A percentile compares a stretch with the other conserved stretches of the same genome.
Conservation (phyloP, 2,113 vertebrate genomes). For the Bos javanicus region DNA sequence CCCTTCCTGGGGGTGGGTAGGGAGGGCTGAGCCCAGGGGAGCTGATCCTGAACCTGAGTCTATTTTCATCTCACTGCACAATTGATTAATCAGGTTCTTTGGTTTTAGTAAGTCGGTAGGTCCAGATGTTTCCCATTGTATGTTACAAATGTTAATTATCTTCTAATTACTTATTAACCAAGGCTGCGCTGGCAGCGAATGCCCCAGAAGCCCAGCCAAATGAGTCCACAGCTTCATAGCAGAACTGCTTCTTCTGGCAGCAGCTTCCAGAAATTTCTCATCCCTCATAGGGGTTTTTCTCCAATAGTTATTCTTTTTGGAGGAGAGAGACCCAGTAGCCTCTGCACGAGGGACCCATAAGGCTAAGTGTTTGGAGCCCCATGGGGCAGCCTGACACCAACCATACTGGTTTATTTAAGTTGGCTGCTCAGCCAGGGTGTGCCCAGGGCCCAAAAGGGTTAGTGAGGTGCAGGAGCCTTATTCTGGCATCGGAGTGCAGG, state of each 20-base stretch:
- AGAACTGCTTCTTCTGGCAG: background rate
- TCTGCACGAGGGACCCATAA: rapidly evolving
- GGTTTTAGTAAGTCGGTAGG: constrained; percentile 47
- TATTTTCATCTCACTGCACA: background rate
- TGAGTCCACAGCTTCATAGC: constrained; percentile 27
- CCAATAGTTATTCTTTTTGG: background rate
- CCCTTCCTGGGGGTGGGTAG: rapidly evolving
- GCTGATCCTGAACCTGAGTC: rapidly evolving
- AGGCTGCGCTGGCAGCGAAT: constrained; percentile 33
- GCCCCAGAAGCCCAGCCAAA: constrained; percentile 50
- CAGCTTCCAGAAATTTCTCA: background rate
- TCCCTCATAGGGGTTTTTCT: rapidly evolving
- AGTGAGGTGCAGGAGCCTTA: rapidly evolving
- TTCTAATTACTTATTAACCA: constrained; percentile 77
- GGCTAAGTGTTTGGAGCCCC: background rate
- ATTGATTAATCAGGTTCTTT: constrained; percentile 47
- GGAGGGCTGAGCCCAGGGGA: background rate
- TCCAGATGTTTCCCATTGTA: constrained; percentile 81
- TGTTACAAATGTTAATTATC: constrained; percentile 81
- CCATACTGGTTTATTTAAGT: background rate
- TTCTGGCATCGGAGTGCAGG: background rate
- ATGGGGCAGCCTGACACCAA: background rate
- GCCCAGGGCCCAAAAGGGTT: rapidly evolving
- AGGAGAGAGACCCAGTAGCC: background rate
- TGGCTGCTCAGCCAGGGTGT: background rate